These are phyloP conservation scores for Mus pahari DNA, from an alignment of 2,113 vertebrate genomes.

Conservation along the genomic window DNA sequence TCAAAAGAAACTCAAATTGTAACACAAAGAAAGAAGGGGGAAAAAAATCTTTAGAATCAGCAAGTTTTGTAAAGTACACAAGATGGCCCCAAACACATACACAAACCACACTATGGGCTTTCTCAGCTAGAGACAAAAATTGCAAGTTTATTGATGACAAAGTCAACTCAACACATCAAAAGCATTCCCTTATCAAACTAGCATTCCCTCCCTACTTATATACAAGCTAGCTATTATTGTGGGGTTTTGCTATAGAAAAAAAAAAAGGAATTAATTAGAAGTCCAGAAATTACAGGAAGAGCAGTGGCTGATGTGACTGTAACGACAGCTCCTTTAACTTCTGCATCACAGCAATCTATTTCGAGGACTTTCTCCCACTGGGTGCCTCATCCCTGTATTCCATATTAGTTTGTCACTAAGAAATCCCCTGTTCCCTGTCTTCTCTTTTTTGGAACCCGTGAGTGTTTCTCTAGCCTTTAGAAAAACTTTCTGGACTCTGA, in stretches of 20 bases:
- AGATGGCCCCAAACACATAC: slow-evolving; percentile 49
- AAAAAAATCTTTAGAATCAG: slow-evolving; percentile 66
- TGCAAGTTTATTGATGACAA: slow-evolving; percentile 51
- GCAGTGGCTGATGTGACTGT: background rate
- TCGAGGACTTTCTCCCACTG: background rate
- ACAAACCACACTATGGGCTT: slow-evolving; percentile 46
- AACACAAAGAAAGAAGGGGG: slow-evolving; percentile 54
- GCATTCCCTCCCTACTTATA: slow-evolving; percentile 43
- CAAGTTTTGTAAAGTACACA: slow-evolving; percentile 54
- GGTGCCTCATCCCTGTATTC: background rate
- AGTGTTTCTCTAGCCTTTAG: background rate
- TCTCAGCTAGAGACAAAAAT: slow-evolving; percentile 23
- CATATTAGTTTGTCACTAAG: background rate
- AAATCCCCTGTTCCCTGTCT: background rate
- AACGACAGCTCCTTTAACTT: background rate
- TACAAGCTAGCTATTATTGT: slow-evolving; percentile 50
- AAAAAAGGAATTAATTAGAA: slow-evolving; percentile 64
- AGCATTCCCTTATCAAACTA: slow-evolving; percentile 22
- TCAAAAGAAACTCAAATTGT: slow-evolving; percentile 76
- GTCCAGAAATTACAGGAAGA: slow-evolving; percentile 41
- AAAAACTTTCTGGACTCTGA: background rate
- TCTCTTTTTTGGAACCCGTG: background rate
- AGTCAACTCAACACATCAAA: background rate
- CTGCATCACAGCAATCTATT: background rate
- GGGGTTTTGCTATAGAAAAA: slow-evolving; percentile 58